Evolutionary conservation across 2,888 invertebrate species (phyloP), one percentile per base, ranked within the genome.

Genomic region (Sphecodes monilicornis): DNA sequence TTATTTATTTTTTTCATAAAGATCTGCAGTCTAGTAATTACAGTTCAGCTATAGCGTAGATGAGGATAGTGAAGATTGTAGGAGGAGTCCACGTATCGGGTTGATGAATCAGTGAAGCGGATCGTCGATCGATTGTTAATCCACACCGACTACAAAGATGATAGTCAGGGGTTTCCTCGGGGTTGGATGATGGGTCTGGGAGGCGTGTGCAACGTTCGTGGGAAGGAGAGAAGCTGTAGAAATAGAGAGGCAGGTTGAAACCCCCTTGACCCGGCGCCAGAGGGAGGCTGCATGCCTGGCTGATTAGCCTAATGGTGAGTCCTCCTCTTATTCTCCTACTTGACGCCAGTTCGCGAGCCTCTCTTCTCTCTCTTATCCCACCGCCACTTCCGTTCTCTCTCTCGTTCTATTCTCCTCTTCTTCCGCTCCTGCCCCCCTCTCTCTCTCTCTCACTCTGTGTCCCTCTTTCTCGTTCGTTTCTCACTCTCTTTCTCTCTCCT

Each of bases 241-340:
- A 90, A 91, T 88, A 90, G 89, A 90, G 91, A 90, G 89, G 88
- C 80, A 85, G 90, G 90, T 91, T 90, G 91, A 92, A 93, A 91
- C 85, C 92, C 90, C 90, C 92, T 93, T 93, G 92, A 93, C 93
- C 93, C 89, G 91, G 80, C 90, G 91, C 84, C 85, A 87, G 91
- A 89, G 91, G 90, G 92, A 90, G 89, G 91, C 90, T 90, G 90
- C 91, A 91, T 92, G 93, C 92, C 92, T 93, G 91, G 91, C 93
- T 94, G 93, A 94, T 94, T 94, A 94, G 94, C 93, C 93, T 94
- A 94, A 94, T 94, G 93, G 93, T 93, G 92, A 93, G 92, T 92
- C 91, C 92, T 93, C 91, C 92, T 91, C 92, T 93, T 92, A 90
- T 92, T 93, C 91, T 92, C 87, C 90, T 93, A 93, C 93, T 94